phyloP scores from a whole-genome alignment of 2,888 invertebrate species.

The Cloeon dipterum region DNA sequence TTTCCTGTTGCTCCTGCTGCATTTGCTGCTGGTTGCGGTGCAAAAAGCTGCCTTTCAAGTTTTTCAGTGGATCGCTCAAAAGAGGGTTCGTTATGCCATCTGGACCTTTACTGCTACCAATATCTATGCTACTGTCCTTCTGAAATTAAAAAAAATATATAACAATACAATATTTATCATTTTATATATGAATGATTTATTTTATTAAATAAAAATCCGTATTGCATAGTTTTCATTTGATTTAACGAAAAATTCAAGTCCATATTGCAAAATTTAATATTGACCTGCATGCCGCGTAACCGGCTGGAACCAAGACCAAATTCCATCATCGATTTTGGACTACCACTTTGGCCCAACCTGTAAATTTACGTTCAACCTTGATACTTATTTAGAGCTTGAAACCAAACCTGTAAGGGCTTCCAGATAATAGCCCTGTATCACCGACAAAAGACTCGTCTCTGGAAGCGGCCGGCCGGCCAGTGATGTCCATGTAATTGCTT shows the following conservation, averaged over 20 bases:
- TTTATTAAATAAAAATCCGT: too few relatives aligned
- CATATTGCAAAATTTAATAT: too few relatives aligned
- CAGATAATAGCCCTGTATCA: background rate
- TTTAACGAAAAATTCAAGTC: too few relatives aligned
- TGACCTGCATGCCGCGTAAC: background rate
- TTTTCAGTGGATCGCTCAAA: background rate
- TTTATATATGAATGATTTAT: too few relatives aligned
- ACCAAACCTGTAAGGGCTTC: background rate
- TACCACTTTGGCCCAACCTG: background rate
- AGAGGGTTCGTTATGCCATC: background rate
- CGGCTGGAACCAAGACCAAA: background rate
- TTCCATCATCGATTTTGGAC: slow-evolving; percentile 1
- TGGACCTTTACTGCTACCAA: background rate
- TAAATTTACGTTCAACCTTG: too few relatives aligned
- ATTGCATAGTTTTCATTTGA: too few relatives aligned
- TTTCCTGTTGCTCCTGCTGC: background rate
- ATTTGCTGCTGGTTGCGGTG: background rate
- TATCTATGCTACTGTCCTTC: background rate
- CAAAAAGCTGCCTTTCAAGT: background rate
- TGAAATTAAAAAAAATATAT: background rate
- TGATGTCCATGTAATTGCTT: background rate
- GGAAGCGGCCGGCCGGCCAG: background rate
- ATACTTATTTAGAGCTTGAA: too few relatives aligned
- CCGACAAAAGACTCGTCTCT: background rate
- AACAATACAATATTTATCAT: background rate